These are phyloP conservation scores for Campylorhamphus procurvoides DNA, from an alignment of 2,113 vertebrate species.

Conservation along the genomic window DNA sequence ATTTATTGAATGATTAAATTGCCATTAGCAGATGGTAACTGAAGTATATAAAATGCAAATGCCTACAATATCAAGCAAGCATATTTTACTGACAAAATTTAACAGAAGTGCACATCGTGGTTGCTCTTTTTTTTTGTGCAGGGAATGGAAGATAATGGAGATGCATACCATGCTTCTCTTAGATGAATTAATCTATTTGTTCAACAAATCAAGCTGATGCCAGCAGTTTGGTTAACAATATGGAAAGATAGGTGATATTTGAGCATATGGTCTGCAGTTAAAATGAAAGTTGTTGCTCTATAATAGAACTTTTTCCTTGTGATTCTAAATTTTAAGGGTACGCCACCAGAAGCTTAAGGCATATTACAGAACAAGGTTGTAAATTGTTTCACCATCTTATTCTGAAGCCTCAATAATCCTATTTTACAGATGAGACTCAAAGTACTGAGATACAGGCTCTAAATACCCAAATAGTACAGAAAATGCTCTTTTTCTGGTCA, in stretches of 20 bases:
- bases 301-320: neutral
- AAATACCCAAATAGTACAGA: neutral
- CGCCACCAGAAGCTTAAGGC: neutral
- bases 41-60: conserved; percentile 63
- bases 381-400: neutral
- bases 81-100: conserved; percentile 59
- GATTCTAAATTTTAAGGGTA: neutral
- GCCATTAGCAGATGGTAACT: conserved; percentile 60
- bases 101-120: conserved; percentile 47
- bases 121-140: conserved; percentile 35
- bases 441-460: neutral
- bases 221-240: conserved; percentile 35
- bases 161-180: neutral
- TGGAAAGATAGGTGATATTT: conserved; percentile 8
- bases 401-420: neutral
- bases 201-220: conserved; percentile 45
- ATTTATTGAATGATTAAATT: conserved; percentile 72
- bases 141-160: conserved; percentile 25
- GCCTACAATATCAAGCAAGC: conserved; percentile 28
- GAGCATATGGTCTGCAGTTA: conserved; percentile 13
- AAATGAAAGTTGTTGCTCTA: neutral
- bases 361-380: neutral
- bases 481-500: neutral
- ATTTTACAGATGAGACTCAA: neutral
- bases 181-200: conserved; percentile 64